A percentile compares a stretch with the other conserved stretches of the same genome.
Conservation (phyloP, 35 echinoderm and acorn worm genomes). For the Hemicentrotus pulcherrimus region DNA sequence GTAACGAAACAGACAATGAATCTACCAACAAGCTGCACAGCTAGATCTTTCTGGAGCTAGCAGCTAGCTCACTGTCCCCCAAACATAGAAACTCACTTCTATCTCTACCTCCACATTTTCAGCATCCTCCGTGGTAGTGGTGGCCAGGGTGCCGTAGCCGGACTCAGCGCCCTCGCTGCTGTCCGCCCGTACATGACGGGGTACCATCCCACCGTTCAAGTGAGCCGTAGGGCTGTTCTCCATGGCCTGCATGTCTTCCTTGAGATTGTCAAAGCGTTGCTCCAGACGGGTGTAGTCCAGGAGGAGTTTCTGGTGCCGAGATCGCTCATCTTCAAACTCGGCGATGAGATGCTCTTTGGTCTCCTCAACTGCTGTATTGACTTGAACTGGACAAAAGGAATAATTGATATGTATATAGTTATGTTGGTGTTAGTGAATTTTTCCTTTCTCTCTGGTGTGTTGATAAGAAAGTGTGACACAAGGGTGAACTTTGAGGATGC, state of each 20-base stretch:
- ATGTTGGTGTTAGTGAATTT: not conserved
- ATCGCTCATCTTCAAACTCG: conserved; percentile 80
- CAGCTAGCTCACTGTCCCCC: not conserved
- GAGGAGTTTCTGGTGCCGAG: conserved; percentile 85
- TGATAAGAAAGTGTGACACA: too few species aligned
- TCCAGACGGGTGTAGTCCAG: conserved; percentile 87
- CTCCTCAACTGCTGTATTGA: conserved; percentile 41
- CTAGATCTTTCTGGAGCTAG: not conserved
- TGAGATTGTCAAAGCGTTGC: conserved; percentile 87
- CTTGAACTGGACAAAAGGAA: conserved; percentile 19
- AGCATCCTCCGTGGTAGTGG: conserved; percentile 62
- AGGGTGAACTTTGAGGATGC: too few species aligned
- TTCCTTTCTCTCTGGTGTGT: not conserved
- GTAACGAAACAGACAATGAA: not conserved
- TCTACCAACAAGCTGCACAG: not conserved
- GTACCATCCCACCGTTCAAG: not conserved
- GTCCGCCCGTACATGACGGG: conserved; percentile 66
- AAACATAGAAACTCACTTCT: conserved; percentile 46
- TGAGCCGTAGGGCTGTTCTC: conserved; percentile 51
- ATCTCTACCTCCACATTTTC: conserved; percentile 83
- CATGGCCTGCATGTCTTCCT: conserved; percentile 87
- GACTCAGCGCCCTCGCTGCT: conserved; percentile 89
- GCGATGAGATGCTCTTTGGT: conserved; percentile 57
- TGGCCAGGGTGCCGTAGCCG: conserved; percentile 87
- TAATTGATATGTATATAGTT: not conserved